A percentile compares a stretch with the other conserved stretches of the same genome.
Conservation (phyloP, 2,113 vertebrate genomes). For the Scomber scombrus region DNA sequence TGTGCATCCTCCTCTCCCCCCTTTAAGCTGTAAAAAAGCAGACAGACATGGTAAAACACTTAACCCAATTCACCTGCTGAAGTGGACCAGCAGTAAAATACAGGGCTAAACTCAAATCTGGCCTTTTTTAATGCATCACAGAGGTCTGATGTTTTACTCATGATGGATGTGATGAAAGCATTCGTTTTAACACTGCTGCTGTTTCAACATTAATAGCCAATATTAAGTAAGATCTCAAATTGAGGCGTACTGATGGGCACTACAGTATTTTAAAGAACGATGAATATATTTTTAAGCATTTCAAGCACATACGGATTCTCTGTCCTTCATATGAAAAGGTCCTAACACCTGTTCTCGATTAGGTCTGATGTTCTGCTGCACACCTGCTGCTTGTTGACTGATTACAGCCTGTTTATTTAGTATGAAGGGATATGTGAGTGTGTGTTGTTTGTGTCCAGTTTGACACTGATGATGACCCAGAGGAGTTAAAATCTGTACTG, state of each 20-base stretch:
- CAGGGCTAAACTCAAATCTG: background rate
- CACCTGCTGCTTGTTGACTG: conserved; percentile 4
- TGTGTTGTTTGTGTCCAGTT: background rate
- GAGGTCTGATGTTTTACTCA: background rate
- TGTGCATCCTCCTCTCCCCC: conserved; percentile 28
- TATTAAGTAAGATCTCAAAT: conserved; percentile 4
- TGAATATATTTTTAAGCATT: too few relatives aligned
- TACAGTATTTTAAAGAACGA: too few relatives aligned
- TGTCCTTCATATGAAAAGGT: background rate
- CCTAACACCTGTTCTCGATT: conserved; percentile 7
- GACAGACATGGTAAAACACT: conserved; percentile 59
- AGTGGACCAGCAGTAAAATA: conserved; percentile 39
- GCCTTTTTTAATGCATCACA: conserved; percentile 7
- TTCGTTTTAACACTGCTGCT: background rate
- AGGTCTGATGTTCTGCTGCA: background rate
- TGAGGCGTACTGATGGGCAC: background rate
- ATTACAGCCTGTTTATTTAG: background rate
- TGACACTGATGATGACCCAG: background rate
- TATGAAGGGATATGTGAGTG: background rate
- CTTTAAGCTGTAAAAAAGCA: conserved; percentile 4
- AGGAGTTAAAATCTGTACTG: background rate
- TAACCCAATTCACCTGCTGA: conserved; percentile 53
- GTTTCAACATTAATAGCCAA: background rate
- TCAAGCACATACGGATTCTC: background rate
- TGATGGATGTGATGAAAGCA: background rate